These are phyloP conservation scores for Propsilocerus akamusi DNA, from an alignment of 1,140 invertebrate species.

Conservation along the genomic window DNA sequence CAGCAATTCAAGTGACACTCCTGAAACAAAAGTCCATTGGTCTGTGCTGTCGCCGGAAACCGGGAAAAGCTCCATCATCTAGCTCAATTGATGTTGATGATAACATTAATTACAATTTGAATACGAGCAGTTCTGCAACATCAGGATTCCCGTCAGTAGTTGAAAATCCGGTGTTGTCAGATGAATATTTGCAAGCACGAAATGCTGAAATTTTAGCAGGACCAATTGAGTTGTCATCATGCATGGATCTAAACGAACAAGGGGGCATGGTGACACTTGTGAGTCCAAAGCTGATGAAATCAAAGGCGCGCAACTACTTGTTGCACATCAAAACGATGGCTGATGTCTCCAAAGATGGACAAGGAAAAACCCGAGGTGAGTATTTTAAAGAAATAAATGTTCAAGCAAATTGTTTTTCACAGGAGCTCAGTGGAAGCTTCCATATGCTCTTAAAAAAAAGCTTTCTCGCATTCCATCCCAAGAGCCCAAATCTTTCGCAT, in stretches of 20 bases:
- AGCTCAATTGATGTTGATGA: slow-evolving; percentile 30
- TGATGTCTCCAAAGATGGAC: slow-evolving; percentile 39
- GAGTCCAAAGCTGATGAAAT: slow-evolving; percentile 64
- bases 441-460: too few relatives aligned
- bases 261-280: slow-evolving; percentile 67
- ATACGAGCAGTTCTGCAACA: slow-evolving; percentile 5
- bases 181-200: slow-evolving; percentile 65
- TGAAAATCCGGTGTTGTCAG: slow-evolving; percentile 57
- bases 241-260: slow-evolving; percentile 67
- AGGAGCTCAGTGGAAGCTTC: too few relatives aligned
- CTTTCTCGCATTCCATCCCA: too few relatives aligned
- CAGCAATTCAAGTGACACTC: slow-evolving; percentile 60
- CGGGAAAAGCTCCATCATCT: slow-evolving; percentile 11
- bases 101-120: slow-evolving; percentile 35
- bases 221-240: slow-evolving; percentile 59
- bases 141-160: slow-evolving; percentile 6
- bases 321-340: slow-evolving; percentile 68
- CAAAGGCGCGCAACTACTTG: slow-evolving; percentile 58
- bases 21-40: slow-evolving; percentile 63
- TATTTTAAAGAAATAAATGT: slow-evolving; percentile 6
- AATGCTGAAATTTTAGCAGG: slow-evolving; percentile 81
- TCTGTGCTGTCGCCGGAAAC: slow-evolving; percentile 35
- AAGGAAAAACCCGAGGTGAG: slow-evolving; percentile 29
- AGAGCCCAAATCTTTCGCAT: too few relatives aligned
- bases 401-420: neutral